These are phyloP conservation scores for Probaryconus sp. DNA, from an alignment of 1,140 invertebrate species.

Conservation along the genomic window DNA sequence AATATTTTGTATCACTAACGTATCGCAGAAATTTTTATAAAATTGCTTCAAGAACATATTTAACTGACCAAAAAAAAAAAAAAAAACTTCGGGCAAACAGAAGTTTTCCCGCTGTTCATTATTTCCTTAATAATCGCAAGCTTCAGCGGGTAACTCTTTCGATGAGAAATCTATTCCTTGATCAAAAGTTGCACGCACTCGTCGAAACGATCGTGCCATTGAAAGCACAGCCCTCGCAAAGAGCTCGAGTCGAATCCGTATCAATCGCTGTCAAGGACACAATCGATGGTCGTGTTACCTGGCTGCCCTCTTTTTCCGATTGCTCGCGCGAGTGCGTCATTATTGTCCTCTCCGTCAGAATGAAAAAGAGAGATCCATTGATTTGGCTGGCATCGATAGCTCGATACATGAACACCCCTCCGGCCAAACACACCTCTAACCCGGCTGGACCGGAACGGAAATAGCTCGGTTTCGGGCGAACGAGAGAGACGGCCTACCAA, in stretches of 20 bases:
- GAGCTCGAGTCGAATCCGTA: slow-evolving; percentile 57
- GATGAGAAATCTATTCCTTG: slow-evolving; percentile 61
- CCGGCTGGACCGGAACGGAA: too few relatives aligned
- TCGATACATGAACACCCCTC: slow-evolving; percentile 8
- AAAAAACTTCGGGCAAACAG: slow-evolving; percentile 26
- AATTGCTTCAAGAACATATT: slow-evolving; percentile 21
- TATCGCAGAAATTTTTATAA: too few relatives aligned
- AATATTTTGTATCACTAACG: too few relatives aligned
- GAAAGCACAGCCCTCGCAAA: slow-evolving; percentile 23
- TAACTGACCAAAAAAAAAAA: too few relatives aligned
- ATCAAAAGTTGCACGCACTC: slow-evolving; percentile 38
- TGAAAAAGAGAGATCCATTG: slow-evolving; percentile 53
- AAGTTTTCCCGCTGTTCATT: slow-evolving; percentile 59
- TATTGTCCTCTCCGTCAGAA: slow-evolving; percentile 55
- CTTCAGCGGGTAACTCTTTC: slow-evolving; percentile 44
- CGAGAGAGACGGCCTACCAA: neutral
- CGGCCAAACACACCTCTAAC: too few relatives aligned
- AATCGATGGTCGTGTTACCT: slow-evolving; percentile 64
- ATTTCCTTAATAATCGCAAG: slow-evolving; percentile 32
- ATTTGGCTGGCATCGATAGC: slow-evolving; percentile 54
- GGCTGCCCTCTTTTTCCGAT: slow-evolving; percentile 35
- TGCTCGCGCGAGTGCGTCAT: slow-evolving; percentile 31
- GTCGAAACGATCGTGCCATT: slow-evolving; percentile 43
- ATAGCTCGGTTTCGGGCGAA: slow-evolving; percentile 18
- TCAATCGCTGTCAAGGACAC: slow-evolving; percentile 68